Conservation (phyloP, 2,888 invertebrate genomes). For the Galerucella nymphaeae region DNA sequence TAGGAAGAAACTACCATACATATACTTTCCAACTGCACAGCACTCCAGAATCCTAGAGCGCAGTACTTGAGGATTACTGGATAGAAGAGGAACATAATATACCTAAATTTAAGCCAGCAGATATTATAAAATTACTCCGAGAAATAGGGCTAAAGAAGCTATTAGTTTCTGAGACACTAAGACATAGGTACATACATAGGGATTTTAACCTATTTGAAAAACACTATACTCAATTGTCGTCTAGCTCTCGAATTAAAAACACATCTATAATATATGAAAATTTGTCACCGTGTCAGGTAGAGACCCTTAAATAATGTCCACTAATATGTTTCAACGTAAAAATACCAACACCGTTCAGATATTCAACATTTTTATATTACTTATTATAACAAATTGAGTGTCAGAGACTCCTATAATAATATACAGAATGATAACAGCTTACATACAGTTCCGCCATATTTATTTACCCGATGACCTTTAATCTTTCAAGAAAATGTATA, state of each 20-base stretch:
- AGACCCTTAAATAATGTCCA: slow-evolving; percentile 38
- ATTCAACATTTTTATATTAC: slow-evolving; percentile 21
- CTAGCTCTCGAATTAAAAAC: slow-evolving; percentile 9
- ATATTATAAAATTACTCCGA: no score
- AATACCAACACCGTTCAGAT: slow-evolving; percentile 14
- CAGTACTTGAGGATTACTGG: no score
- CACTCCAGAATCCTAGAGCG: no score
- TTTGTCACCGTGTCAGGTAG: slow-evolving; percentile 36
- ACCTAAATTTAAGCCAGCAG: no score
- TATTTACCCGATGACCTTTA: slow-evolving; percentile 26
- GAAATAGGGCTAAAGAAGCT: no score
- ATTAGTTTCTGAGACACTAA: no score
- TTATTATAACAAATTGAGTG: slow-evolving; percentile 14
- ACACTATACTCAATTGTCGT: background rate
- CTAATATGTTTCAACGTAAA: slow-evolving; percentile 20
- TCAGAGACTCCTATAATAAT: background rate
- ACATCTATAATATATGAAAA: slow-evolving; percentile 35
- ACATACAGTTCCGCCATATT: slow-evolving; percentile 18
- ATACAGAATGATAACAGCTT: slow-evolving; percentile 16
- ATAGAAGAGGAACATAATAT: no score
- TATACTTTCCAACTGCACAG: no score
- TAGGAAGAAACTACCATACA: no score
- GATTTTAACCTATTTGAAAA: no score
- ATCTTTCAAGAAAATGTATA: slow-evolving; percentile 7
- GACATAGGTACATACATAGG: no score